Base-by-base conservation (phyloP, 1,140 invertebrate genomes). In the Palaemon carinicauda region DNA sequence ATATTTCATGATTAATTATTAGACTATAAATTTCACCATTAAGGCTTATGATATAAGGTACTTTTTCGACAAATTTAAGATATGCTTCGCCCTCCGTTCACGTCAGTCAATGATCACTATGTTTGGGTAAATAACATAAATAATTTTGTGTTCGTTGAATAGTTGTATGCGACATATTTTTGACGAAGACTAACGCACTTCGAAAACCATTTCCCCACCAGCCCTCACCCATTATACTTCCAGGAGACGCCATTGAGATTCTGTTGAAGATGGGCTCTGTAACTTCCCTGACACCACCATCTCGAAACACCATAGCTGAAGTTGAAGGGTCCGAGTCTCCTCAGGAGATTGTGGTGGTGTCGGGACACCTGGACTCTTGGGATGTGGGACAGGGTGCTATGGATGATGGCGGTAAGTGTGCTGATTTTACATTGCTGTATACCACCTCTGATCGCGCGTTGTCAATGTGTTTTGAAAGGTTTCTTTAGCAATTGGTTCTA, bases 381-480 rank as follows among this genome's bases (percentile, higher is more conserved):
- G 96, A 97, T 90, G 95, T 97, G n/a, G 96, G 96, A 14, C 93
- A 95, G 91, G 96, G 96, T 19, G 96, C 96, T 0, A 95, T 97
- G 95, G 96, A 98, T 91, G 96, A 97, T 91, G 96, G 95, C 74
- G 92, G 91, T 77, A 73, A 77, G n/a, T n/a, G 69, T n/a, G 21
- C 1, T 24, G 1, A 52, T n/a, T 51, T 14, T 29, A 33, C n/a
- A n/a, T 14, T 12, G n/a, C 5, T 17, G 21, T 1, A 74, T 31
- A 17, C 41, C 41, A 41, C 7, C 1, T 41, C 12, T 12, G 41
- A 12, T 41, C 12, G n/a, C n/a, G n/a, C n/a, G n/a, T n/a, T n/a
- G n/a, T n/a, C n/a, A n/a, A n/a, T n/a, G n/a, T n/a, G n/a, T n/a
- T n/a, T n/a, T n/a, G n/a, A n/a, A n/a, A n/a, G n/a, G n/a, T n/a